Conservation (phyloP, 2,113 vertebrate genomes). For the Stercorarius parasiticus region DNA sequence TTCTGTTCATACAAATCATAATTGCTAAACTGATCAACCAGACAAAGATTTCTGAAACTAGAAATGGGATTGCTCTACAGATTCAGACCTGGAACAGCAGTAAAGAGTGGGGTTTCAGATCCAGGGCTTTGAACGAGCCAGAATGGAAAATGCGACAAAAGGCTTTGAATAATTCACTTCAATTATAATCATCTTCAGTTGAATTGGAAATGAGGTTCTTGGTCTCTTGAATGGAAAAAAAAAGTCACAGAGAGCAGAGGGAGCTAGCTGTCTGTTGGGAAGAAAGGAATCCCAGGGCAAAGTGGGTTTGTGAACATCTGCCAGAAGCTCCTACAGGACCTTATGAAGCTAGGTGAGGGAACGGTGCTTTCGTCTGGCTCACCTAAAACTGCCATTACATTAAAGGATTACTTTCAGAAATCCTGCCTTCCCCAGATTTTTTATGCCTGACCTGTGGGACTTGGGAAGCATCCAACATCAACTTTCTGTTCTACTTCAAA, state of each 20-base stretch:
- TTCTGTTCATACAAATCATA: not conserved
- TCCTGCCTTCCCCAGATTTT: not conserved
- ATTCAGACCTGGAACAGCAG: not conserved
- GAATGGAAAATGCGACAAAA: conserved; percentile 19
- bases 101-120: not conserved
- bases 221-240: not conserved
- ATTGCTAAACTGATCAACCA: not conserved
- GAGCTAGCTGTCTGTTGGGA: not conserved
- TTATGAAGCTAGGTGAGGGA: not conserved
- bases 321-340: not conserved
- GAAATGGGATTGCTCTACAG: not conserved
- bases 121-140: not conserved
- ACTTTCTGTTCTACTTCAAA: not conserved
- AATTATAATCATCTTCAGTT: conserved; percentile 47
- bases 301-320: not conserved
- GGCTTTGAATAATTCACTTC: conserved; percentile 39
- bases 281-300: not conserved
- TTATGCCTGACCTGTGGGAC: not conserved
- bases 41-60: conserved; percentile 12
- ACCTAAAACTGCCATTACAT: not conserved
- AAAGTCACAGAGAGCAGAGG: not conserved
- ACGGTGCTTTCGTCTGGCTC: not conserved
- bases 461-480: not conserved
- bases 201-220: conserved; percentile 24
- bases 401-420: not conserved